Evolutionary conservation across 2,888 invertebrate species (phyloP).

Genomic region (Acronicta aceris): DNA sequence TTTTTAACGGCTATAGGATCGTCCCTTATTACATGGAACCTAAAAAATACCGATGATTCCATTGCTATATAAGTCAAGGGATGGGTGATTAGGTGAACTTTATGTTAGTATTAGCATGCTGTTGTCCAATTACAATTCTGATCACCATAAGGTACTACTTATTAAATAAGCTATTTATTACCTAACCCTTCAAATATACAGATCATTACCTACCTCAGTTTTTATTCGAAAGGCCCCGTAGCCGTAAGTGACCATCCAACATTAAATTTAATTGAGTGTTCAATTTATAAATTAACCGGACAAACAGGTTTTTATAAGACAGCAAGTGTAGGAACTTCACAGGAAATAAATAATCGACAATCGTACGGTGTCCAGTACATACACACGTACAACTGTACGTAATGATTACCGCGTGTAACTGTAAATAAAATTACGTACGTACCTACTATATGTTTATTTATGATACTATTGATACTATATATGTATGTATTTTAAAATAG

Average conservation of each 20-base stretch:
- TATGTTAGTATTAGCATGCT: too few species aligned
- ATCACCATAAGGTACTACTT: neutral
- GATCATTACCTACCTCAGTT: slow-evolving; percentile 39
- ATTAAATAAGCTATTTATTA: neutral
- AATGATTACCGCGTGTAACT: slow-evolving; percentile 38
- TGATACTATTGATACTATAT: too few species aligned
- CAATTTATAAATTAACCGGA: slow-evolving; percentile 73
- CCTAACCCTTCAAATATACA: neutral
- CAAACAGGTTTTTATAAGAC: slow-evolving; percentile 63
- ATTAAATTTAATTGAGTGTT: slow-evolving; percentile 74
- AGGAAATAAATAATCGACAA: slow-evolving; percentile 54
- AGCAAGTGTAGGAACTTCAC: slow-evolving; percentile 37
- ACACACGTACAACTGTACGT: slow-evolving; percentile 44
- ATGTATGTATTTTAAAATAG: too few species aligned
- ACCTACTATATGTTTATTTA: slow-evolving; percentile 7
- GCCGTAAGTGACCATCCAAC: slow-evolving; percentile 65
- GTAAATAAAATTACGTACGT: slow-evolving; percentile 41
- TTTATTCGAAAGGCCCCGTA: slow-evolving; percentile 66
- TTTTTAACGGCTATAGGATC: too few species aligned
- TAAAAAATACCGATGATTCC: too few species aligned
- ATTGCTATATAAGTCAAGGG: too few species aligned
- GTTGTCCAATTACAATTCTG: too few species aligned
- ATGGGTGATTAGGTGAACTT: too few species aligned
- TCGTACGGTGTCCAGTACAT: slow-evolving; percentile 29
- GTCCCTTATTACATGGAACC: too few species aligned